Evolutionary conservation across 2,888 invertebrate species (phyloP), one percentile per base, ranked within the genome.

Genomic region (Brachypalpus laphriformis): DNA sequence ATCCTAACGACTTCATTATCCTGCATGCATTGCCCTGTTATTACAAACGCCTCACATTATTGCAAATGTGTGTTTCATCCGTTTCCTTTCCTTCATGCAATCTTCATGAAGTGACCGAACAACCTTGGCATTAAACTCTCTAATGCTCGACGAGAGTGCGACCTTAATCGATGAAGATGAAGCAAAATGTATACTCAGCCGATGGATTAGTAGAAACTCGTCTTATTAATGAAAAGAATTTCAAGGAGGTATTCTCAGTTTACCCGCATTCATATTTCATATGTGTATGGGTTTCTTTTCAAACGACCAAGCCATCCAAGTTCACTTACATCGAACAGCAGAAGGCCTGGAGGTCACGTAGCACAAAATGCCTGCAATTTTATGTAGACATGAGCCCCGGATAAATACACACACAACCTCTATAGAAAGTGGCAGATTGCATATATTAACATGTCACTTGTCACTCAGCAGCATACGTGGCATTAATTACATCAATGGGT

Each of bases 401-500:
- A 3, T 6, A 14, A 14, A 14, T 14, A 14, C n/a, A 40, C 3
- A 40, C 3, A 40, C 14, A 40, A 3, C 2, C 40, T 6, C 40
- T n/a, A 3, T 3, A 3, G 37, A 14, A 2, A 6, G n/a, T 11
- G n/a, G n/a, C n/a, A n/a, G 34, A 16, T 22, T 16, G 54, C 25
- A 5, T 42, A 70, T 57, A 70, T 57, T 42, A 57, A 9, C 56
- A 25, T 11, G 47, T 49, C 7, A 70, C 40, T 45, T 57, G 47
- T 57, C 22, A 14, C 34, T 37, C 61, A 72, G 34, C 22, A 61
- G 40, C 20, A 40, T 72, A 61, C 59, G 61, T 72, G 49, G 51
- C 72, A 72, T 72, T 72, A 72, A 72, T 72, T 72, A 72, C 61
- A 40, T 71, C 18, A 49, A 61, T 61, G 59, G n/a, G 25, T 45